Base-by-base conservation (phyloP, 2,797 vertebrate genomes). In the Spea hammondii region DNA sequence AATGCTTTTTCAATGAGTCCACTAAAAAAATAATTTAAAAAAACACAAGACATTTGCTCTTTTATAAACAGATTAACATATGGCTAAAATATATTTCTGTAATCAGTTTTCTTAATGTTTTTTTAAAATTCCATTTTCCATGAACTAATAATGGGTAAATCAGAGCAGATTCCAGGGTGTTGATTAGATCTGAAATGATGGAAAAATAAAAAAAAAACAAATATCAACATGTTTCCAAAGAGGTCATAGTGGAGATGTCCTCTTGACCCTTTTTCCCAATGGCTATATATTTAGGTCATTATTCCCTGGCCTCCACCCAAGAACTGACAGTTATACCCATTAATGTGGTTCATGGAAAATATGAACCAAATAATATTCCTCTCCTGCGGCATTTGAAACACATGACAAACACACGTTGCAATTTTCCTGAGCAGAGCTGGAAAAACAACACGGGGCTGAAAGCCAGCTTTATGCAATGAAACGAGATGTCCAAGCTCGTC, bases 341-440 rank as follows among this genome's bases (percentile, higher is more conserved):
- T 71, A 60, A 72, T 17, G 47, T 14, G 54, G 72, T 46, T 71
- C 77, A 84, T 83, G 85, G 85, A 86, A 86, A 86, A 59, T 83
- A 17, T 79, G 74, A 70, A 67, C 14, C 45, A 60, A 64, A 53
- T 59, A 70, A 17, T 66, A 68, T 74, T 77, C 65, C 70, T 59
- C 82, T 79, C 59, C 82, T 78, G 74, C 64, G 11, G 73, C 57
- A 72, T 76, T 9, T 12, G 76, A 60, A 80, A 70, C 55, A 17
- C 74, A 57, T 69, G 50, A 83, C 79, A 69, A 82, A 77, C 70
- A 77, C 70, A 67, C 11, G 32, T 44, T 74, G 76, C 68, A 79
- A 77, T 83, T 77, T 77, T 79, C 85, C 82, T 77, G 66, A 32
- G 55, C 14, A 55, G 5, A 64, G 5, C 55, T 77, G 69, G 72